Evolutionary conservation across 2,113 vertebrate species (phyloP), one percentile per base, ranked within the genome.

Genomic region (Chitala chitala): DNA sequence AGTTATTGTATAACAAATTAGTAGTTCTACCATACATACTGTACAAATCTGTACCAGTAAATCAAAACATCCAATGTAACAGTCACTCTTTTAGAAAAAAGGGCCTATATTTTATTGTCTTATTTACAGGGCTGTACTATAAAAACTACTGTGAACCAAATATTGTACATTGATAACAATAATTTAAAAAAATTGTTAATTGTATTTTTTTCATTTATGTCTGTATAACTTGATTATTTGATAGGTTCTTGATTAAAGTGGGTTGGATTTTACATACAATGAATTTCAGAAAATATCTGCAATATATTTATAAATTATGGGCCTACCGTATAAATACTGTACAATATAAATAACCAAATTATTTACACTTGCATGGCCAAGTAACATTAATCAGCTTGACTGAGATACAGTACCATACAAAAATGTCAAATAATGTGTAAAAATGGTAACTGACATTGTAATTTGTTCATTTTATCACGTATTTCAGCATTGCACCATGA

Each of bases 251-350:
- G n/a, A n/a, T n/a, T n/a, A n/a, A n/a, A n/a, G n/a, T n/a, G n/a
- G 48, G 48, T 51, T 51, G 48, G 20, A 46, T 26, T 4, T 42
- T 44, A 5, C 36, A 66, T 66, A n/a, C 1, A 24, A 61, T 36
- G 26, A 40, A 46, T n/a, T 22, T n/a, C 20, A 20, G 17, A 29
- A 68, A 31, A 44, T 46, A 46, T 68, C 22, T 46, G 22, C 46
- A 40, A 66, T 66, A 13, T 58, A 58, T 69, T 53, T 38, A 65
- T 29, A 26, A 55, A 53, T 51, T 76, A n/a, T 71, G 42, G 63
- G 48, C 68, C 29, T 29, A 33, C 58, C 53, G 42, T 61, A 73
- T 73, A 73, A 73, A 73, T 51, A 73, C 42, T 64, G 42, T 73
- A 73, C 56, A 73, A 73, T 36, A 46, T 24, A 58, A 73, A 59